Conservation (phyloP, 2,888 invertebrate species). For the Pristionchus mayeri region DNA sequence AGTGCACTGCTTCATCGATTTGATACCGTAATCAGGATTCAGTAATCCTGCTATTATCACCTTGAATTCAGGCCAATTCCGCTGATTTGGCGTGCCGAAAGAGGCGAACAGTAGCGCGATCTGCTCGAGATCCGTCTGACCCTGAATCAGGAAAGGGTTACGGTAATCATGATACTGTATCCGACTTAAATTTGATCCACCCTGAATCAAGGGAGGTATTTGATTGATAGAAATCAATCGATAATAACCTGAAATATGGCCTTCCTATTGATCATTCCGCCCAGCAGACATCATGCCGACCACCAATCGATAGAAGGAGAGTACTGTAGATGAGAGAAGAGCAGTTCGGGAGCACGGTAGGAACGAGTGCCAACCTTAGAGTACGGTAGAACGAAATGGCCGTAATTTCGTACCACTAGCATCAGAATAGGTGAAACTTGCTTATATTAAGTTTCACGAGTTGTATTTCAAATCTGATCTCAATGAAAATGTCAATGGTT, state of each 20-base stretch:
- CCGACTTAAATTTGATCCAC: too few relatives aligned
- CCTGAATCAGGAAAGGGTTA: conserved; percentile 58
- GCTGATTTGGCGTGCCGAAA: conserved; percentile 68
- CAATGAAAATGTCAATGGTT: too few relatives aligned
- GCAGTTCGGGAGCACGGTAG: conserved; percentile 62
- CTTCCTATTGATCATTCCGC: conserved; percentile 64
- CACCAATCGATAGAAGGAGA: conserved; percentile 54
- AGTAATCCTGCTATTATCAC: too few relatives aligned
- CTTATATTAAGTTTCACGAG: too few relatives aligned
- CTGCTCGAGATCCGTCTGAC: conserved; percentile 72
- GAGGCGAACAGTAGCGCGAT: conserved; percentile 67
- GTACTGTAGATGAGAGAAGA: conserved; percentile 53
- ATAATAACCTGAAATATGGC: conserved; percentile 22
- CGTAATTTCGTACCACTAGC: too few relatives aligned
- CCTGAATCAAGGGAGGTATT: too few relatives aligned
- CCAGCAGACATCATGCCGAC: conserved; percentile 70
- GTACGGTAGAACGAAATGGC: neutral
- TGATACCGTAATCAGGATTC: too few relatives aligned
- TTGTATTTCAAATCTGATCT: too few relatives aligned
- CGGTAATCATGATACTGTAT: too few relatives aligned
- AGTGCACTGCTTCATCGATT: too few relatives aligned
- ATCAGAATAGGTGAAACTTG: too few relatives aligned
- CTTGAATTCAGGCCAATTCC: conserved; percentile 67
- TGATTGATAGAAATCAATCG: too few relatives aligned
- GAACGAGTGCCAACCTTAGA: conserved; percentile 56